These are phyloP conservation scores for Tetragonula clypearis DNA, from an alignment of 1,140 invertebrate genomes.

Conservation along the genomic window DNA sequence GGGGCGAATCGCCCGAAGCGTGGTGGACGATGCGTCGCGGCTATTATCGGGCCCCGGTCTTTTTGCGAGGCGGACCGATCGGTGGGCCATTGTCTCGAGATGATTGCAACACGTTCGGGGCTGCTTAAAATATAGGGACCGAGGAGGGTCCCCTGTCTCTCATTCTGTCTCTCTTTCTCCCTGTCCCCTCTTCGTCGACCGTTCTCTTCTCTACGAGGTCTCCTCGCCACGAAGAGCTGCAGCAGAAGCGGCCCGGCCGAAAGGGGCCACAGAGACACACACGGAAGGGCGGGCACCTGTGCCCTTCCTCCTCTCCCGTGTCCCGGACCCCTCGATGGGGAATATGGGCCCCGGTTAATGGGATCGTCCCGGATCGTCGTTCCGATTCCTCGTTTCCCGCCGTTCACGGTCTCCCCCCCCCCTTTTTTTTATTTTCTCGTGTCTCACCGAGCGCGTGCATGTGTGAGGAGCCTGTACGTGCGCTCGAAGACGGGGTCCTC, in stretches of 20 bases:
- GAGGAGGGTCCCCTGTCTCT: conserved; percentile 36
- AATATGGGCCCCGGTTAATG: conserved; percentile 66
- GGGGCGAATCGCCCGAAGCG: conserved; percentile 58
- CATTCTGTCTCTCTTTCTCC: background rate
- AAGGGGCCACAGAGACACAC: conserved; percentile 64
- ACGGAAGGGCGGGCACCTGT: conserved; percentile 65
- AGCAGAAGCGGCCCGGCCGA: conserved; percentile 56
- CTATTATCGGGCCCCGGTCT: conserved; percentile 78
- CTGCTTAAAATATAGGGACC: conserved; percentile 79
- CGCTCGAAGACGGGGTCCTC: background rate
- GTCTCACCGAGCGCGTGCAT: background rate
- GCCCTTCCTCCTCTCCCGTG: conserved; percentile 1
- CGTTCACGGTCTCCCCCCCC: conserved; percentile 20
- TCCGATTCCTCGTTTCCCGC: conserved; percentile 16
- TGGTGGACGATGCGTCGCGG: conserved; percentile 73
- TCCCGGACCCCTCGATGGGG: conserved; percentile 15
- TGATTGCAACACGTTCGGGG: conserved; percentile 81
- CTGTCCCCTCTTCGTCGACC: conserved; percentile 51
- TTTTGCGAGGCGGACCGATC: conserved; percentile 75
- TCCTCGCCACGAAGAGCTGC: conserved; percentile 27
- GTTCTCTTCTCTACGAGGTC: conserved; percentile 4
- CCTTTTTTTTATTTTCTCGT: conserved; percentile 29
- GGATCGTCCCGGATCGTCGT: conserved; percentile 59
- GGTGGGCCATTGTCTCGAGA: conserved; percentile 80
- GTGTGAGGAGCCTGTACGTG: background rate